These are phyloP conservation scores for Pelosia muscerda DNA, from an alignment of 2,888 invertebrate genomes.

Conservation along the genomic window DNA sequence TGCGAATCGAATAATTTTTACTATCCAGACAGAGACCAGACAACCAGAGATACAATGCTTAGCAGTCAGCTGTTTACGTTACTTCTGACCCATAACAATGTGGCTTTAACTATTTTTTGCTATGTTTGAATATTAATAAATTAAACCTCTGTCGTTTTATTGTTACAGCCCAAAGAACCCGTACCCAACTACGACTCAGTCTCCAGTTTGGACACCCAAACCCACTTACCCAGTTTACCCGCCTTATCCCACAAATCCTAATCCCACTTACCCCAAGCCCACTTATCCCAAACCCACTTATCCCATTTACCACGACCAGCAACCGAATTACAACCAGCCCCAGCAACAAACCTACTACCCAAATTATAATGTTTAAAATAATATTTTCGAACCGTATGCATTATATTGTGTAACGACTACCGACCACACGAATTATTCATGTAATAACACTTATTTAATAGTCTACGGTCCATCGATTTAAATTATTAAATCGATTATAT, in stretches of 20 bases:
- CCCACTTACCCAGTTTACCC: constrained; percentile 11
- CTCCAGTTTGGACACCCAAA: background rate
- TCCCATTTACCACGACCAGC: constrained; percentile 4
- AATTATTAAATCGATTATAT: constrained; percentile 37
- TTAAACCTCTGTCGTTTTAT: background rate
- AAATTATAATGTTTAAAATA: constrained; percentile 20
- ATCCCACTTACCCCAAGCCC: background rate
- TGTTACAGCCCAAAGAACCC: constrained; percentile 12
- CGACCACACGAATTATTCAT: constrained; percentile 20
- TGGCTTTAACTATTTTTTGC: background rate
- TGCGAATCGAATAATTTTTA: no score
- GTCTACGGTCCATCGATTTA: constrained; percentile 33
- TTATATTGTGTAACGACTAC: background rate
- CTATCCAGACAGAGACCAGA: no score
- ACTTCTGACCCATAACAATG: background rate
- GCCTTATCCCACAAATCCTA: background rate
- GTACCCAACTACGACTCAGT: background rate
- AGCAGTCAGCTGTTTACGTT: no score
- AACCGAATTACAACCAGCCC: constrained; percentile 28
- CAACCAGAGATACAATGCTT: no score
- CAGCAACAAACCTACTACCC: constrained; percentile 47
- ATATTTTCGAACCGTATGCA: constrained; percentile 13
- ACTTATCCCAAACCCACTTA: constrained; percentile 5
- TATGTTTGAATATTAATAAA: no score
- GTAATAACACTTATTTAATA: constrained; percentile 4